Base-by-base conservation (phyloP, 2,113 vertebrate genomes). In the Mystacornis crossleyi region DNA sequence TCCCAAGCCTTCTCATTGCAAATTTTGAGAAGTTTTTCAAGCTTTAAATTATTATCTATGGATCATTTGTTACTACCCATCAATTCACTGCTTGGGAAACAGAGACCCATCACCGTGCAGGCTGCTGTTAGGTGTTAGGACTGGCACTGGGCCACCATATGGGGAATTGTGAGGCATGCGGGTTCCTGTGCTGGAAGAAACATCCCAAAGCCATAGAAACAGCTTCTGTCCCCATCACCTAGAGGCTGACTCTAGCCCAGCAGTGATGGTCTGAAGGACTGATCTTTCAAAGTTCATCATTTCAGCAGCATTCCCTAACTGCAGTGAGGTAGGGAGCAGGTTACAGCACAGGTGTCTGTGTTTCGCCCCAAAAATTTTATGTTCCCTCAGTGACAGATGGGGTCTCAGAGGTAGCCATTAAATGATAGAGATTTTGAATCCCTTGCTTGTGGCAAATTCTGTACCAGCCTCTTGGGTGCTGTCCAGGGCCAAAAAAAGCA, bases 81-180 rank as follows among this genome's bases (percentile, higher is more conserved):
- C 36, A 18, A 13, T 61, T 83, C 86, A 77, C 14, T 83, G 18
- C 50, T 82, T 66, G 58, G 66, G 48, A 92, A 84, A 64, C 8
- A 3, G 62, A 86, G 66, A 12, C 26, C 23, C 34, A 12, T 42
- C 8, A 2, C 57, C 25, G n/a, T 40, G 42, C 34, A 43, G 70
- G 18, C 38, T 71, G 78, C 17, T 77, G n/a, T 51, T 34, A 14
- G 40, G 18, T 42, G 66, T 33, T 33, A 78, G 42, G 38, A 38
- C 19, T 3, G 5, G 19, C 38, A 45, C 38, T 10, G 38, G 24
- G 15, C n/a, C 29, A 28, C 38, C 45, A 12, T 0, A 0, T 13
- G 16, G 10, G 29, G 48, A 85, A 47, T 2, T 23, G 20, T 51
- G 47, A 42, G 17, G 16, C 7, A 13, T 11, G 36, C 0, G 0